Evolutionary conservation across 2,888 invertebrate genomes (phyloP).

Genomic region (Nomada hirtipes): DNA sequence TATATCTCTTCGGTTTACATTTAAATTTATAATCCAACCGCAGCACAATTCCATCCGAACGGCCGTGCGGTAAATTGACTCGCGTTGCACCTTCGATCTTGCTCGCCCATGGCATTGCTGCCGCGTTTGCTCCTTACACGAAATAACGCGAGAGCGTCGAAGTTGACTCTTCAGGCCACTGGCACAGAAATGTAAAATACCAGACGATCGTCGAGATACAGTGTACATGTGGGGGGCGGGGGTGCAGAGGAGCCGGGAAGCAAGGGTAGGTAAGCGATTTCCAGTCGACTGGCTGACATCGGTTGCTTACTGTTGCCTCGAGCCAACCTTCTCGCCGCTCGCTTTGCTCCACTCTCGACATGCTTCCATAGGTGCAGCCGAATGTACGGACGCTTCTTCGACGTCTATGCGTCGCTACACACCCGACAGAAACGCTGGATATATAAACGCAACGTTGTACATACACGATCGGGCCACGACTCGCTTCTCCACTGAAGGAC

Average conservation of each 20-base stretch:
- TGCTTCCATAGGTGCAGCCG: constrained; percentile 1
- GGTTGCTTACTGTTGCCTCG: constrained; percentile 63
- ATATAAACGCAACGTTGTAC: constrained; percentile 39
- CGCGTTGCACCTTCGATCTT: constrained; percentile 57
- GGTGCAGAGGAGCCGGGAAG: constrained; percentile 26
- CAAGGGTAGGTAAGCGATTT: constrained; percentile 75
- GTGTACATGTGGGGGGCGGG: not conserved
- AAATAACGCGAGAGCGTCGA: constrained; percentile 31
- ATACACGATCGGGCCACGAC: constrained; percentile 32
- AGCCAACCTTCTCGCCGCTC: constrained; percentile 55
- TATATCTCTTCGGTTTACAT: constrained; percentile 65
- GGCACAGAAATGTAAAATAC: constrained; percentile 73
- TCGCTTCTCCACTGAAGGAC: constrained; percentile 60
- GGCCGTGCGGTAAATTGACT: constrained; percentile 75
- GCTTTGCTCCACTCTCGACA: constrained; percentile 48
- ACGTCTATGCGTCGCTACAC: not conserved
- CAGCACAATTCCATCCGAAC: constrained; percentile 65
- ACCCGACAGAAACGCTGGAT: constrained; percentile 13
- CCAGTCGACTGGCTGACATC: constrained; percentile 78
- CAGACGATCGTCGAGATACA: constrained; percentile 59
- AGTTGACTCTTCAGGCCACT: constrained; percentile 25
- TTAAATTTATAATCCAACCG: constrained; percentile 77
- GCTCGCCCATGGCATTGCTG: not conserved
- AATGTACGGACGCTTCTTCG: constrained; percentile 7
- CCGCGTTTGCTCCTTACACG: not conserved